phyloP scores from a whole-genome alignment of 2,797 vertebrate genomes.

The Fistularia commersonii region DNA sequence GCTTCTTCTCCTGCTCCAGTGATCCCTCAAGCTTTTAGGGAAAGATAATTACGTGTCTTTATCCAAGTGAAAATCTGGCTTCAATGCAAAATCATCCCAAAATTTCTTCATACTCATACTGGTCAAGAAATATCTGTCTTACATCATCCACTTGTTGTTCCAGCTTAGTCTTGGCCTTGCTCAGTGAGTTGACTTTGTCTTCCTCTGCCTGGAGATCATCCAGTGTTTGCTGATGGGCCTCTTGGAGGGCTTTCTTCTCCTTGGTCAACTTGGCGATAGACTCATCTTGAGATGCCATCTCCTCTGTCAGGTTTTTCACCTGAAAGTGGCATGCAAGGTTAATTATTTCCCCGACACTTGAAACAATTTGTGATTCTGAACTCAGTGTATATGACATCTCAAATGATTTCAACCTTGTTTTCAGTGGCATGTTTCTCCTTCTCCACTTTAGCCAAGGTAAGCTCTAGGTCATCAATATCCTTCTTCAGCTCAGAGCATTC shows the following conservation, averaged over 20 bases:
- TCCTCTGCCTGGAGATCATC: constrained; percentile 86
- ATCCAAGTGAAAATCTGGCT: not conserved
- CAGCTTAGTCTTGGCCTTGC: constrained; percentile 83
- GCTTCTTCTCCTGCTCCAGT: constrained; percentile 86
- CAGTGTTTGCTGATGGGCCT: constrained; percentile 80
- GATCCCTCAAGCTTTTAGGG: constrained; percentile 77
- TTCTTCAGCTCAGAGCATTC: constrained; percentile 71
- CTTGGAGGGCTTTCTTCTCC: constrained; percentile 80
- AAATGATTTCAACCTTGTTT: constrained; percentile 60
- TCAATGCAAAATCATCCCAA: not conserved
- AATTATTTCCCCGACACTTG: not conserved
- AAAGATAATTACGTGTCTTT: not conserved
- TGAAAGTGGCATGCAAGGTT: constrained; percentile 23
- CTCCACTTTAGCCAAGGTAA: constrained; percentile 75
- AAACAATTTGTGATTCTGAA: not conserved
- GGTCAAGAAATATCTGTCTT: constrained; percentile 38
- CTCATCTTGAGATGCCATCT: constrained; percentile 83
- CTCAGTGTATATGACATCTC: not conserved
- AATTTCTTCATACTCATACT: not conserved
- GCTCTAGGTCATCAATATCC: constrained; percentile 74
- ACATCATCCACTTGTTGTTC: constrained; percentile 89
- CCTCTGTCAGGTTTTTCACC: constrained; percentile 87
- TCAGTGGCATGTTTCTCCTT: constrained; percentile 77
- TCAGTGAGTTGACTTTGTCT: constrained; percentile 85
- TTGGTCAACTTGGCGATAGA: constrained; percentile 79